Evolutionary conservation across 2,888 invertebrate species (phyloP).

Genomic region (Tenthredo amoena): DNA sequence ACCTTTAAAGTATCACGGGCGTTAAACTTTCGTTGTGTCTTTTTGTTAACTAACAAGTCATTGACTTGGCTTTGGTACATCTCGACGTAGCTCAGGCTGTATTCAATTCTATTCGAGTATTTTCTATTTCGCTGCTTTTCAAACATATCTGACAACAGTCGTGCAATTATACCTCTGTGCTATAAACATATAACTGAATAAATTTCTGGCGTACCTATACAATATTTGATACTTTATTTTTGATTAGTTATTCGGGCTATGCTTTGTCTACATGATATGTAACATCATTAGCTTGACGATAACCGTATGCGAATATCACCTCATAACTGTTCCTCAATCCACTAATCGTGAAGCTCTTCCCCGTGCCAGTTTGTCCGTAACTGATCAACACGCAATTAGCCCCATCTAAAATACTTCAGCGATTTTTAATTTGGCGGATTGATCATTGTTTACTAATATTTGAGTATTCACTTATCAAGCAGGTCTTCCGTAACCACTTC

Average conservation of each 20-base stretch:
- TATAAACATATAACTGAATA: constrained; percentile 62
- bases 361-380: constrained; percentile 78
- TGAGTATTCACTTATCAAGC: constrained; percentile 71
- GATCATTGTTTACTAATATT: constrained; percentile 28
- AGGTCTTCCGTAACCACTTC: constrained; percentile 68
- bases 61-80: constrained; percentile 69
- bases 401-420: constrained; percentile 72
- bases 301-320: constrained; percentile 55
- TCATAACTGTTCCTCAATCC: constrained; percentile 65
- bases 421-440: constrained; percentile 45
- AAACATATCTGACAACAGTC: constrained; percentile 74
- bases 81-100: constrained; percentile 76
- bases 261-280: neutral
- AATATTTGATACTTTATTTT: neutral
- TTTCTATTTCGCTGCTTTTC: constrained; percentile 66
- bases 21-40: constrained; percentile 60
- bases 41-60: constrained; percentile 72
- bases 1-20: constrained; percentile 65
- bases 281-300: neutral
- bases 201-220: neutral
- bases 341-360: constrained; percentile 65
- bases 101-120: constrained; percentile 69
- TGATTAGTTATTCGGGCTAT: neutral
- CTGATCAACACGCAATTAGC: constrained; percentile 72
- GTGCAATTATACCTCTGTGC: constrained; percentile 77